These are phyloP conservation scores for Amphipoea oculea DNA, from an alignment of 2,888 invertebrate species.

Conservation along the genomic window DNA sequence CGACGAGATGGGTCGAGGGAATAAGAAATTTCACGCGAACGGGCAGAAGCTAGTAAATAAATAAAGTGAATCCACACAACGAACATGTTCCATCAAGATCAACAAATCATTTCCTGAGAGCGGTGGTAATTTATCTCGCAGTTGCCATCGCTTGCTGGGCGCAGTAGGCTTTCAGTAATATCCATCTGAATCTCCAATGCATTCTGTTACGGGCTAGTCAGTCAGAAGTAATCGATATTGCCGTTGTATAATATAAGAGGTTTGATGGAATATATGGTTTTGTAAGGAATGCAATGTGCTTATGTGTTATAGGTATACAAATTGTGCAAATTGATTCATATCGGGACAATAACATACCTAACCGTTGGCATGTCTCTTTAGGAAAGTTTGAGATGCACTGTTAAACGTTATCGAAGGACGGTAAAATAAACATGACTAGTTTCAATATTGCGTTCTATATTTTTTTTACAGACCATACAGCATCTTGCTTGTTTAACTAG, in stretches of 20 bases:
- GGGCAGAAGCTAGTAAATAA: no score
- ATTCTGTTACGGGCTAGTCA: not conserved
- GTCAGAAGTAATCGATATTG: conserved; percentile 3
- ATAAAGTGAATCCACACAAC: not conserved
- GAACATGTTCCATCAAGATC: conserved; percentile 30
- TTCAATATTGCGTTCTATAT: not conserved
- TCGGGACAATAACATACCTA: no score
- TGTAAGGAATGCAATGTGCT: not conserved
- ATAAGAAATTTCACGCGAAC: no score
- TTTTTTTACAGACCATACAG: not conserved
- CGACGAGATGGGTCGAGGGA: no score
- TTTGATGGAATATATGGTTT: not conserved
- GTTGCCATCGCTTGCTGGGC: not conserved
- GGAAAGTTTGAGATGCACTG: not conserved
- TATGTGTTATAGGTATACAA: not conserved
- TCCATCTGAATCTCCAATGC: conserved; percentile 6
- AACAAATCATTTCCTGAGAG: conserved; percentile 32
- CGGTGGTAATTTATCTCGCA: conserved; percentile 4
- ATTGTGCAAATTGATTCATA: not conserved
- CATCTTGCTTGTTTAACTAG: not conserved
- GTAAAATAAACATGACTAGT: not conserved
- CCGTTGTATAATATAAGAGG: not conserved
- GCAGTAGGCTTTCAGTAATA: not conserved
- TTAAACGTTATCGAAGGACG: not conserved
- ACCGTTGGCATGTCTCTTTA: not conserved